phyloP scores from a whole-genome alignment of 2,888 invertebrate genomes.

The Leptopilina syphax region DNA sequence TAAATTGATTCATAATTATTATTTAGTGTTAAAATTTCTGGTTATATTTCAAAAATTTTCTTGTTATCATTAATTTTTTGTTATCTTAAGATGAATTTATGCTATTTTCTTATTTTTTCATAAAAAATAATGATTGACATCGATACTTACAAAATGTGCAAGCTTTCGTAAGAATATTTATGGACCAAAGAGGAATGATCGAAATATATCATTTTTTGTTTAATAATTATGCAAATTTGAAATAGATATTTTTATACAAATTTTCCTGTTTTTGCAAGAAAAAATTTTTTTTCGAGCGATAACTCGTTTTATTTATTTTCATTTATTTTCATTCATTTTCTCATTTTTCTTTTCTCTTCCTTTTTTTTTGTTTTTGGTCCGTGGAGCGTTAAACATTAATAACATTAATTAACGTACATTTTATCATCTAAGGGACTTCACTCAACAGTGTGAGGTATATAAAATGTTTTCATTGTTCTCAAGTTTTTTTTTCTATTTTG shows the following conservation, averaged over 20 bases:
- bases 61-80: neutral
- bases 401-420: conserved; percentile 62
- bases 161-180: neutral
- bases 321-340: no score
- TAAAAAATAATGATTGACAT: conserved; percentile 7
- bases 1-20: no score
- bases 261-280: neutral
- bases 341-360: conserved; percentile 46
- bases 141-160: neutral
- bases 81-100: neutral
- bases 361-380: conserved; percentile 70
- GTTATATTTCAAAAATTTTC: neutral
- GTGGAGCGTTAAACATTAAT: conserved; percentile 70
- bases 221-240: neutral
- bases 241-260: conserved; percentile 1
- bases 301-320: neutral
- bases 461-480: conserved; percentile 55
- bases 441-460: conserved; percentile 57
- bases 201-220: neutral
- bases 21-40: no score
- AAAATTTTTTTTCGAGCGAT: conserved; percentile 49
- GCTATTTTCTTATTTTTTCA: neutral
- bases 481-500: neutral
- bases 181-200: neutral
- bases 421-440: conserved; percentile 59